phyloP scores from a whole-genome alignment of 2,888 invertebrate genomes.

The Galerucella nymphaeae region DNA sequence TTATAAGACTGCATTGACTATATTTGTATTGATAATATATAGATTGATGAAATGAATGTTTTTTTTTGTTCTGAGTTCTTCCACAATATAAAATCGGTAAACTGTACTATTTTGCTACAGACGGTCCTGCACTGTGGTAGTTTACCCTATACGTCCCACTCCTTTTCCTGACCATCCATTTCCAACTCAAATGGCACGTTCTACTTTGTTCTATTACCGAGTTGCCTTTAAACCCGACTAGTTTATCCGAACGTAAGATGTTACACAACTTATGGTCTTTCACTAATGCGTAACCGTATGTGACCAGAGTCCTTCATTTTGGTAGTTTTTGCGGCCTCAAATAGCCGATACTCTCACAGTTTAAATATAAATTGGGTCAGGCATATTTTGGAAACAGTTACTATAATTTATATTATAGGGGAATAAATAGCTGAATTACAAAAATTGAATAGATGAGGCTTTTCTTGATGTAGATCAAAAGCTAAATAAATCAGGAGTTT shows the following conservation, averaged over 20 bases:
- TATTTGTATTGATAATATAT: no score
- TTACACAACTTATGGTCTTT: conserved; percentile 44
- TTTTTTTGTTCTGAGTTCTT: no score
- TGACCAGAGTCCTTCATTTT: conserved; percentile 40
- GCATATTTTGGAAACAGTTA: conserved; percentile 5
- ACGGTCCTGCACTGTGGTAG: neutral
- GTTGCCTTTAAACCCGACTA: conserved; percentile 42
- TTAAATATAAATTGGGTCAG: conserved; percentile 32
- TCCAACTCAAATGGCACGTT: conserved; percentile 48
- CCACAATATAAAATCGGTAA: neutral
- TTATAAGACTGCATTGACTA: no score
- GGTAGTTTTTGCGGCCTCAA: conserved; percentile 33
- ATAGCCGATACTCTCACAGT: conserved; percentile 33
- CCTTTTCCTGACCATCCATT: conserved; percentile 34
- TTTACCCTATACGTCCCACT: neutral
- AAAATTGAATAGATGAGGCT: no score
- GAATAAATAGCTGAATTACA: no score
- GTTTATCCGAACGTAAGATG: conserved; percentile 46
- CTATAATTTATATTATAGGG: conserved; percentile 23
- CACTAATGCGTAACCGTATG: conserved; percentile 40
- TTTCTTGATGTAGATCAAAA: no score
- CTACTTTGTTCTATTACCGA: conserved; percentile 42
- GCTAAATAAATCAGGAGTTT: no score
- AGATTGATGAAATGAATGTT: no score
- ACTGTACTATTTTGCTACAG: neutral